A percentile compares a stretch with the other conserved stretches of the same genome.
Conservation (phyloP, 2,797 vertebrate genomes). For the Lagocephalus sceleratus region DNA sequence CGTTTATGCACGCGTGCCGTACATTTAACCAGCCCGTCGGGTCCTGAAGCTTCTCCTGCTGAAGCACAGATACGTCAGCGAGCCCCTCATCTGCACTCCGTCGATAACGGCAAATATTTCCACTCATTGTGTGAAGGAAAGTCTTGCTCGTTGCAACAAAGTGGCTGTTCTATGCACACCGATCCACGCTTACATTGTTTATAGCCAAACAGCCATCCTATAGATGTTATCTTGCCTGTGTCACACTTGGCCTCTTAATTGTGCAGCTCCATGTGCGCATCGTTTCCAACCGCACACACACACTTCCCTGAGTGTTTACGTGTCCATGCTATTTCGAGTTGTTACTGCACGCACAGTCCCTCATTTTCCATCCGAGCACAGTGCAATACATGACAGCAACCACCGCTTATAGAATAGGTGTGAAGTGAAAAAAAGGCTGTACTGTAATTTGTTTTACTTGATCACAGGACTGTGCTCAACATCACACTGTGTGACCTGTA, state of each 20-base stretch:
- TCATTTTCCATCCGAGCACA: constrained; percentile 16
- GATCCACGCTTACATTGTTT: constrained; percentile 50
- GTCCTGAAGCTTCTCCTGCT: constrained; percentile 33
- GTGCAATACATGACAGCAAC: constrained; percentile 17
- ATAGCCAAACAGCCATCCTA: constrained; percentile 38
- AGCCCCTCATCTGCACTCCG: constrained; percentile 16
- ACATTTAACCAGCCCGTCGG: constrained; percentile 48
- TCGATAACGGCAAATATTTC: constrained; percentile 35
- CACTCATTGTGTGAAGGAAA: constrained; percentile 12
- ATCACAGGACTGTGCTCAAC: not conserved
- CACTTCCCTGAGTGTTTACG: constrained; percentile 9
- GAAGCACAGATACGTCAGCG: constrained; percentile 35
- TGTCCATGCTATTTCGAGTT: not conserved
- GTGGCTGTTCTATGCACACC: constrained; percentile 28
- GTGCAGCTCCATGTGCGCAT: constrained; percentile 16
- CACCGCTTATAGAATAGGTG: constrained; percentile 9
- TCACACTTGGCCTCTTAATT: constrained; percentile 47
- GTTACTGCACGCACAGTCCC: constrained; percentile 15
- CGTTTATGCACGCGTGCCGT: constrained; percentile 31
- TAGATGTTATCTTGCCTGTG: constrained; percentile 58
- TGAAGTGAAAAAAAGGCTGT: not conserved
- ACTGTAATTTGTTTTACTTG: not conserved
- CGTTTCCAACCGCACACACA: constrained; percentile 10
- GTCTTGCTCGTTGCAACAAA: constrained; percentile 28
- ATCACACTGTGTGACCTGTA: not conserved